Evolutionary conservation across 2,113 vertebrate genomes (phyloP).

Genomic region (Oriolus oriolus): DNA sequence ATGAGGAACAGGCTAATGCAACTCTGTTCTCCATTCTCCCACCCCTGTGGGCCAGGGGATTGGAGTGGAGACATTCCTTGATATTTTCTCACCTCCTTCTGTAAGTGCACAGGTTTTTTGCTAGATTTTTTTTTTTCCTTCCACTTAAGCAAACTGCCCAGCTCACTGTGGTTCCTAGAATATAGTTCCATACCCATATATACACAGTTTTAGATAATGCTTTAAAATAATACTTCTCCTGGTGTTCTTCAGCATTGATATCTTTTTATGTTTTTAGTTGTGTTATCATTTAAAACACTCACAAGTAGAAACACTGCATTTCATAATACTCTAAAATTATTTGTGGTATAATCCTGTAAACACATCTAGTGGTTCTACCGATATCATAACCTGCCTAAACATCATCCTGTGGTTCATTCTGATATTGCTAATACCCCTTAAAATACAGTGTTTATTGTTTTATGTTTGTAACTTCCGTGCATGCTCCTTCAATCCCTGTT

Average conservation of each 20-base stretch:
- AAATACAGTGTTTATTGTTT: background rate
- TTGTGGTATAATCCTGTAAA: background rate
- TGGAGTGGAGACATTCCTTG: background rate
- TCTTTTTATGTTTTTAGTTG: background rate
- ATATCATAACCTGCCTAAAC: background rate
- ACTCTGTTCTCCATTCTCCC: background rate
- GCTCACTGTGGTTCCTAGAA: background rate
- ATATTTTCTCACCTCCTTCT: background rate
- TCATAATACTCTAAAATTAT: background rate
- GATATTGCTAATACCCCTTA: background rate
- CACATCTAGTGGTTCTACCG: background rate
- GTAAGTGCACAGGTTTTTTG: background rate
- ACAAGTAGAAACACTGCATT: background rate
- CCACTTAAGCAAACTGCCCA: background rate
- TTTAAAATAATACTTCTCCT: background rate
- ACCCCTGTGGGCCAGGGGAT: accelerated
- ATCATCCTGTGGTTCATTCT: background rate
- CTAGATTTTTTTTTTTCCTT: background rate
- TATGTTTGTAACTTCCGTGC: background rate
- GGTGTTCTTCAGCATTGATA: background rate
- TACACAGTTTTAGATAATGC: background rate
- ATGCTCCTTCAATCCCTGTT: background rate
- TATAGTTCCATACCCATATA: background rate
- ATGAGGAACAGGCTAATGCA: background rate
- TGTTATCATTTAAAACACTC: background rate